Conservation (phyloP, 2,113 vertebrate species). For the Tautogolabrus adspersus region DNA sequence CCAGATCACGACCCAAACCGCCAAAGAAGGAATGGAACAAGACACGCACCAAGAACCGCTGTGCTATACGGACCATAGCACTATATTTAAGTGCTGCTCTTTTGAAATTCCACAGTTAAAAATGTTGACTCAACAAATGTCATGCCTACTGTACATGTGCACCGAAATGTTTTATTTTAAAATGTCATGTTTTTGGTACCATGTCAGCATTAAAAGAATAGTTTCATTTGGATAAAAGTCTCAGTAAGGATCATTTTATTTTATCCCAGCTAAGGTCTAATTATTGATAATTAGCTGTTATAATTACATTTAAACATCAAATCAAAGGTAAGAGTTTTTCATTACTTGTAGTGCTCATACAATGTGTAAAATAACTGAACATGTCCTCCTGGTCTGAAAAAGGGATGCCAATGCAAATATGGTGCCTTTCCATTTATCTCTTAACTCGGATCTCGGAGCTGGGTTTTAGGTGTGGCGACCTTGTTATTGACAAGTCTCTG, state of each 20-base stretch:
- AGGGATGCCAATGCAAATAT: no score
- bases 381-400: no score
- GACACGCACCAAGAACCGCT: constrained; percentile 5
- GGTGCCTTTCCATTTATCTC: no score
- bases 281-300: no score
- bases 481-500: no score
- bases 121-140: constrained; percentile 26
- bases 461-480: no score
- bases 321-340: no score
- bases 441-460: no score
- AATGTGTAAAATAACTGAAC: no score
- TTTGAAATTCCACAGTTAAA: constrained; percentile 10
- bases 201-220: not conserved
- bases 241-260: not conserved
- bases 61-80: not conserved
- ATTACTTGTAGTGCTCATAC: no score
- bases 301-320: no score
- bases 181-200: not conserved
- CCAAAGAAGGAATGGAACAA: constrained; percentile 31
- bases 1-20: constrained; percentile 53
- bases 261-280: no score
- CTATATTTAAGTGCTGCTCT: constrained; percentile 34
- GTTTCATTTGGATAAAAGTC: not conserved
- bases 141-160: not conserved
- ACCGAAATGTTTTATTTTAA: constrained; percentile 2